A percentile compares a stretch with the other conserved stretches of the same genome.
Evolutionary conservation across 2,888 invertebrate genomes (phyloP).

Genomic region (Drosophila nr. fundita): DNA sequence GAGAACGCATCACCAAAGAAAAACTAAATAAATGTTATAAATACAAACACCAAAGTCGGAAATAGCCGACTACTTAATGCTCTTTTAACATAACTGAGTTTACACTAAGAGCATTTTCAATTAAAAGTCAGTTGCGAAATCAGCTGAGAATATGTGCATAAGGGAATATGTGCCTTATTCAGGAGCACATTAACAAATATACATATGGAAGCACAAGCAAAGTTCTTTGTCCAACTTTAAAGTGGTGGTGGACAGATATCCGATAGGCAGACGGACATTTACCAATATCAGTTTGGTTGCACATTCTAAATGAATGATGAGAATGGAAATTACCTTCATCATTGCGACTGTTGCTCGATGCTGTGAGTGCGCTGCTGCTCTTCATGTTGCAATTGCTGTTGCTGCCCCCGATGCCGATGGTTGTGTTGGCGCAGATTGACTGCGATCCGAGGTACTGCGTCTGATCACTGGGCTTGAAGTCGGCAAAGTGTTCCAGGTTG

Average conservation of each 20-base stretch:
- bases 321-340: slow-evolving; percentile 64
- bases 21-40: neutral
- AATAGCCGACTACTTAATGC: neutral
- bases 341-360: slow-evolving; percentile 56
- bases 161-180: neutral
- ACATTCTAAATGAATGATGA: neutral
- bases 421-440: slow-evolving; percentile 57
- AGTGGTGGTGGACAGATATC: no score
- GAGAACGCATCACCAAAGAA: slow-evolving; percentile 33
- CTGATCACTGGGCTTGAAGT: slow-evolving; percentile 68
- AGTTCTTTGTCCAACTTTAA: no score
- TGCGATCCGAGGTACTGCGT: slow-evolving; percentile 57
- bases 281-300: neutral
- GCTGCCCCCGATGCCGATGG: slow-evolving; percentile 20
- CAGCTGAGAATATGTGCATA: neutral
- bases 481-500: slow-evolving; percentile 53
- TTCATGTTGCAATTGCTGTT: slow-evolving; percentile 2
- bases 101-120: neutral
- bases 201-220: no score
- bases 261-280: neutral
- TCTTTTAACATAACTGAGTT: neutral
- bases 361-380: slow-evolving; percentile 1
- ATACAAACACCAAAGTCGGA: neutral
- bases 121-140: neutral
- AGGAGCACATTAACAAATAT: neutral